Percentiles rank a stretch among this genome's conserved stretches.
Evolutionary conservation across 2,888 invertebrate species (phyloP).

Genomic region (Drosophila birchii): DNA sequence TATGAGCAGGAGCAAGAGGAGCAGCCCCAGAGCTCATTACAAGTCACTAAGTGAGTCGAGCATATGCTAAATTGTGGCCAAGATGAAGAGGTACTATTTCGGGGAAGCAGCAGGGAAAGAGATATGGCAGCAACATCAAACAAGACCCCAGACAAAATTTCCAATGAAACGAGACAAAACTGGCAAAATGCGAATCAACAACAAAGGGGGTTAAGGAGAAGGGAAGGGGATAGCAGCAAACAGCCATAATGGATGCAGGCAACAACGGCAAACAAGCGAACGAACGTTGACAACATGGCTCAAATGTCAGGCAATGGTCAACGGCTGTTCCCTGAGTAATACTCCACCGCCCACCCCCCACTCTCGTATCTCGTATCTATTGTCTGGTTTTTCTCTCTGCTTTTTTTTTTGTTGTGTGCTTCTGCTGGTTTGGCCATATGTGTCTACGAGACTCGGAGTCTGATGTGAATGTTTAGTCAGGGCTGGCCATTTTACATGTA

Average conservation of each 20-base stretch:
- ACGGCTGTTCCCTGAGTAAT: constrained; percentile 59
- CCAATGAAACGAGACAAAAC: constrained; percentile 57
- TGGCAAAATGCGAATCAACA: constrained; percentile 30
- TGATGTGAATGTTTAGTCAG: constrained; percentile 59
- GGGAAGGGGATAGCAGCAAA: constrained; percentile 46
- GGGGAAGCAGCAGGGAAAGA: neutral
- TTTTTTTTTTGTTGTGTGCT: neutral
- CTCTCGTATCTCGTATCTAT: constrained; percentile 36
- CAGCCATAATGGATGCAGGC: constrained; percentile 74
- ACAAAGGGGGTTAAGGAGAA: constrained; percentile 1
- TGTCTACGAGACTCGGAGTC: constrained; percentile 38
- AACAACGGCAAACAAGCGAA: constrained; percentile 54
- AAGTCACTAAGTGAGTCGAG: constrained; percentile 56
- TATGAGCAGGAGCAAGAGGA: constrained; percentile 38
- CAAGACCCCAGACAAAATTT: constrained; percentile 55
- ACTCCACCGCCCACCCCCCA: neutral
- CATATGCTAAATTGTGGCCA: constrained; percentile 58
- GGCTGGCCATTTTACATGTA: constrained; percentile 58
- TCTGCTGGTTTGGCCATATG: constrained; percentile 44
- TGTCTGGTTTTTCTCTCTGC: constrained; percentile 26
- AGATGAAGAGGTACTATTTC: constrained; percentile 4
- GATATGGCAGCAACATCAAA: constrained; percentile 23
- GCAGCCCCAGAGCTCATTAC: constrained; percentile 58
- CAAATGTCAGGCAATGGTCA: constrained; percentile 79
- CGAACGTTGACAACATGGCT: constrained; percentile 79